A percentile compares a stretch with the other conserved stretches of the same genome.
Conservation (phyloP, 2,888 invertebrate species). For the Leptogaster cylindrica region DNA sequence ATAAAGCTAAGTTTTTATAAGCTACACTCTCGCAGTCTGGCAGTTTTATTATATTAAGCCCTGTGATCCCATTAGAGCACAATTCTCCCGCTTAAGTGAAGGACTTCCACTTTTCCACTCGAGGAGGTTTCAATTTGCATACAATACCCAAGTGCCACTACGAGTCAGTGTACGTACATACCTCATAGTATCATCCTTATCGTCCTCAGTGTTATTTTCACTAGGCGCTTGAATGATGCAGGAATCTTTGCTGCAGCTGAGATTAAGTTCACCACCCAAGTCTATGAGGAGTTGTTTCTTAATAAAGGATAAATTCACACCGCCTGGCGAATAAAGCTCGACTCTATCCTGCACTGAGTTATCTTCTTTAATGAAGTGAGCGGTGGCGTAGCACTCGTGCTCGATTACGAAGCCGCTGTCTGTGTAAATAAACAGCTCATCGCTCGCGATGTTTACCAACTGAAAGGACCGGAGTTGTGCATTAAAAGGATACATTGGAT, state of each 20-base stretch:
- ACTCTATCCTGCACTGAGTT: not conserved
- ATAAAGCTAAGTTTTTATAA: too few species aligned
- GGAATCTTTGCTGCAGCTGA: conserved; percentile 20
- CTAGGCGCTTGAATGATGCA: conserved; percentile 16
- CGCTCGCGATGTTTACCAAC: conserved; percentile 6
- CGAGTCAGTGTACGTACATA: not conserved
- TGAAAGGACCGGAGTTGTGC: too few species aligned
- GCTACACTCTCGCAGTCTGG: conserved; percentile 16
- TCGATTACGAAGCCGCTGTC: conserved; percentile 14
- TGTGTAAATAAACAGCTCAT: conserved; percentile 18
- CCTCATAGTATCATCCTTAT: not conserved
- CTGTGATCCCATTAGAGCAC: conserved; percentile 33
- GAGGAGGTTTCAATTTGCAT: conserved; percentile 35
- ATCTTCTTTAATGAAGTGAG: conserved; percentile 33
- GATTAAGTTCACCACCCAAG: conserved; percentile 12
- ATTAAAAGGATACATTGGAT: too few species aligned
- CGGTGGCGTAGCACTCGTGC: conserved; percentile 42
- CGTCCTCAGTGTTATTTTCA: not conserved
- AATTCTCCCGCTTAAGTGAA: conserved; percentile 35
- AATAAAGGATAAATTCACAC: conserved; percentile 18
- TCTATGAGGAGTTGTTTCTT: conserved; percentile 6
- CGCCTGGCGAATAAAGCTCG: conserved; percentile 35
- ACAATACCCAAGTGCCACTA: conserved; percentile 10
- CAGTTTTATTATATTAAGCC: conserved; percentile 4
- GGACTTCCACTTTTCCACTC: conserved; percentile 38